Base-by-base conservation (phyloP, 1,140 invertebrate species). In the Dreissena polymorpha region DNA sequence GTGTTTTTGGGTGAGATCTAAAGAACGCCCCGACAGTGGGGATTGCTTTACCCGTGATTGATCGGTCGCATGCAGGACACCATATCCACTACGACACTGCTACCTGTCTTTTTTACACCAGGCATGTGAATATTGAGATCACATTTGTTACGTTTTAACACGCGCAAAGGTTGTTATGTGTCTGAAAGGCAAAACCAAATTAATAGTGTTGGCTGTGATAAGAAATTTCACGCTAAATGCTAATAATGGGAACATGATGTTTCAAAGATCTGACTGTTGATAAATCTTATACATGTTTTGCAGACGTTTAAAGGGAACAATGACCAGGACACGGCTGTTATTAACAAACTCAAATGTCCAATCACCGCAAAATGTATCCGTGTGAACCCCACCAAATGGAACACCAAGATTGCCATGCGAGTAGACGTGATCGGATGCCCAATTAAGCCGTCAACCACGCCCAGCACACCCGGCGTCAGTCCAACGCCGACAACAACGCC, bases 401-500 rank as follows among this genome's bases (percentile, higher is more conserved):
- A 77, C 5, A 53, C 67, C 55, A 63, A 85, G 51, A 76, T 87
- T 10, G 60, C 82, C 12, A 55, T 88, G 60, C 57, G 87, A 63
- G 85, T 87, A 60, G 87, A 87, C 60, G 68, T 86, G 14, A 39
- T 86, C 23, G 87, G 87, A 5, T 88, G 87, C 69, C 82, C 89
- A 5, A 60, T 60, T 12, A 18, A 23, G 16, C 57, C 16, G 21
- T 6, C 57, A 18, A 2, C 57, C 16, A 23, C 2, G 57, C 57
- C 57, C 16, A n/a, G 16, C 6, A 60, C 57, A 60, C 16, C 57
- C 57, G 21, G 16, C 57, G 21, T 18, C 57, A 69, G n/a, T 23
- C 10, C 67, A 10, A 69, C 67, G 23, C 7, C 67, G 16, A 69
- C 67, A 69, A 69, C 67, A 0, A 69, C 67, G 7, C 23, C 67